Base-by-base conservation (phyloP, 2,113 vertebrate genomes). In the Aix galericulata region DNA sequence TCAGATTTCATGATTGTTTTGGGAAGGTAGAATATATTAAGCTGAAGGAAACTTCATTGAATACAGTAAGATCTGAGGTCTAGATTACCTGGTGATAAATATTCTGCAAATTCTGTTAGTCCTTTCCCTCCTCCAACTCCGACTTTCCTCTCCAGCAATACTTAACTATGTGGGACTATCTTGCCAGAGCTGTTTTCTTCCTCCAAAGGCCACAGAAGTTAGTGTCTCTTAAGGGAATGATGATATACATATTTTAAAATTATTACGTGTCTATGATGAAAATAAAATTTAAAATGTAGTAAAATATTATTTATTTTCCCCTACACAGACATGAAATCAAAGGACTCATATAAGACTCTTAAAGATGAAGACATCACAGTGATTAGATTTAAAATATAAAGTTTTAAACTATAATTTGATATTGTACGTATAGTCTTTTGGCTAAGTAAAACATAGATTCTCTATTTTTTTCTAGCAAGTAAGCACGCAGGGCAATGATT, bases 101-200 rank as follows among this genome's bases (percentile, higher is more conserved):
- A 84, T 46, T 68, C 34, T 81, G 32, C 15, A 72, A 52, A 15
- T 44, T 86, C 26, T 74, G n/a, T 83, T 88, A 58, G 55, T 56
- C 29, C 53, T 86, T 69, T 67, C 66, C 32, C 50, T 53, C 62
- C 44, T 78, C 55, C 26, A 72, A 18, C 17, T 72, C 53, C 64
- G 46, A 8, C 16, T 31, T 73, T 29, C 69, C 74, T 44, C 52
- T 75, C 29, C 73, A 92, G 31, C 22, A 75, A 81, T 5, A 59
- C 3, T 1, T 25, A 56, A 78, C 40, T 67, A 27, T 0, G 0
- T 9, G 27, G 40, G 16, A 73, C 88, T 0, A 5, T 8, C 22
- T 72, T 52, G 44, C 17, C 60, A 82, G 9, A 18, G 9, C 6
- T 64, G 25, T 38, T 56, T 53, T 68, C 25, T 17, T 63, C 56